Conservation (phyloP, 2,113 vertebrate species). For the Bungarus multicinctus region DNA sequence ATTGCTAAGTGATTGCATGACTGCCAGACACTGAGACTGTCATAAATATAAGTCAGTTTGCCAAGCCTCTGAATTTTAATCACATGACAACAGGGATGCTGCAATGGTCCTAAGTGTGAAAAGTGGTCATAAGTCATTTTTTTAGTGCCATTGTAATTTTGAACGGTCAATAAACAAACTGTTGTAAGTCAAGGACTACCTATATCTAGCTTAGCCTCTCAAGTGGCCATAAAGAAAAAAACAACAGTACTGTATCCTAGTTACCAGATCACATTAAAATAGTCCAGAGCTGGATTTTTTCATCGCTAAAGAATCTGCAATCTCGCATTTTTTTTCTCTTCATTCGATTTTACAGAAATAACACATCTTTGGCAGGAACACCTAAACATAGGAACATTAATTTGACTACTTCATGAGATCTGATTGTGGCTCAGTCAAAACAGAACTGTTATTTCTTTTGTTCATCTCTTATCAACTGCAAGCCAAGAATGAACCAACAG, state of each 20-base stretch:
- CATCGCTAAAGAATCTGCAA: slow-evolving; percentile 21
- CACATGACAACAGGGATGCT: neutral
- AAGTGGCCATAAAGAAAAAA: neutral
- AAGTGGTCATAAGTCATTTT: neutral
- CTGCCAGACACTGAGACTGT: fast-evolving
- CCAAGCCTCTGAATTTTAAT: neutral
- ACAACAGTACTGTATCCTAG: neutral
- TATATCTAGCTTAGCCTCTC: neutral
- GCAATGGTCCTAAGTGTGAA: neutral
- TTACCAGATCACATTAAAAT: neutral
- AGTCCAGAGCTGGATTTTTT: slow-evolving; percentile 26
- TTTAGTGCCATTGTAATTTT: neutral
- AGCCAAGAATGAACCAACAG: neutral
- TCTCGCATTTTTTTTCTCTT: neutral
- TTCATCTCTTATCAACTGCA: neutral
- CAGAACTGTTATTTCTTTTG: slow-evolving; percentile 22
- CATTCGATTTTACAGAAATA: slow-evolving; percentile 13
- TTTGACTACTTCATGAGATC: slow-evolving; percentile 21
- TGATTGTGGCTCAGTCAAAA: slow-evolving; percentile 15
- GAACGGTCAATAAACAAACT: neutral
- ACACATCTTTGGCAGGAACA: slow-evolving; percentile 22
- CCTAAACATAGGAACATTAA: neutral
- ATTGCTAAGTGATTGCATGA: neutral
- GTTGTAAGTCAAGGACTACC: neutral
- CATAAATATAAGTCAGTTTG: neutral